These are phyloP conservation scores for Anastatus disparis DNA, from an alignment of 1,140 invertebrate genomes.

Conservation along the genomic window DNA sequence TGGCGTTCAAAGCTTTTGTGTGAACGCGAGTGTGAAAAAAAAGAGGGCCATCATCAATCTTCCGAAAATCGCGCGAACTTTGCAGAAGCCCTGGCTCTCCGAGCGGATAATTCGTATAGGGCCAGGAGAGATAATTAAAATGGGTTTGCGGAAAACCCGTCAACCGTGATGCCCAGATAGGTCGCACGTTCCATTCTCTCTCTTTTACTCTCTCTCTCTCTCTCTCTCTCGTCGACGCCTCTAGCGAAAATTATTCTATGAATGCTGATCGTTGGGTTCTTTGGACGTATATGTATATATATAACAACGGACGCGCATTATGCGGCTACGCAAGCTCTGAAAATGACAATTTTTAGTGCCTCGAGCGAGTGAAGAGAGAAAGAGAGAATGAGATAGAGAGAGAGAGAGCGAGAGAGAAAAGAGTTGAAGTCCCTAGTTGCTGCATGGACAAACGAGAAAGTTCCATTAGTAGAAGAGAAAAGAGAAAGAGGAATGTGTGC, in stretches of 20 bases:
- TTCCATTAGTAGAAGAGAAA: slow-evolving; percentile 53
- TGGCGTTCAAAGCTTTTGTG: not conserved
- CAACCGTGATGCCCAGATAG: slow-evolving; percentile 55
- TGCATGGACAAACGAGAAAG: slow-evolving; percentile 52
- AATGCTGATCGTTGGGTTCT: slow-evolving; percentile 60
- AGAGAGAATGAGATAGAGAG: not conserved
- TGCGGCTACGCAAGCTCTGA: slow-evolving; percentile 50
- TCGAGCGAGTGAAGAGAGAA: not conserved
- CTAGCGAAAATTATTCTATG: slow-evolving; percentile 60
- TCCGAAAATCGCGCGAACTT: slow-evolving; percentile 33
- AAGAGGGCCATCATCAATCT: slow-evolving; percentile 38
- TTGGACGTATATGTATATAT: no score
- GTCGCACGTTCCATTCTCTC: slow-evolving; percentile 32
- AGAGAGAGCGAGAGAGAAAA: not conserved
- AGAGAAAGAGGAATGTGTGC: slow-evolving; percentile 15
- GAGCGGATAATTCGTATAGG: slow-evolving; percentile 54
- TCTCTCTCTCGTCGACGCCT: slow-evolving; percentile 47
- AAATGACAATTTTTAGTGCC: slow-evolving; percentile 56
- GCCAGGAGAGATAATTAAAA: slow-evolving; percentile 63
- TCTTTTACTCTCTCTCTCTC: no score
- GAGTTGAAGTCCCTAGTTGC: not conserved
- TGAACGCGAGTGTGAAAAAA: not conserved
- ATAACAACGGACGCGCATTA: no score
- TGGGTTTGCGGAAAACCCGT: slow-evolving; percentile 54
- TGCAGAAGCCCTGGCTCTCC: slow-evolving; percentile 25